phyloP scores from a whole-genome alignment of 1,140 invertebrate genomes.

The Heliconius nattereri region DNA sequence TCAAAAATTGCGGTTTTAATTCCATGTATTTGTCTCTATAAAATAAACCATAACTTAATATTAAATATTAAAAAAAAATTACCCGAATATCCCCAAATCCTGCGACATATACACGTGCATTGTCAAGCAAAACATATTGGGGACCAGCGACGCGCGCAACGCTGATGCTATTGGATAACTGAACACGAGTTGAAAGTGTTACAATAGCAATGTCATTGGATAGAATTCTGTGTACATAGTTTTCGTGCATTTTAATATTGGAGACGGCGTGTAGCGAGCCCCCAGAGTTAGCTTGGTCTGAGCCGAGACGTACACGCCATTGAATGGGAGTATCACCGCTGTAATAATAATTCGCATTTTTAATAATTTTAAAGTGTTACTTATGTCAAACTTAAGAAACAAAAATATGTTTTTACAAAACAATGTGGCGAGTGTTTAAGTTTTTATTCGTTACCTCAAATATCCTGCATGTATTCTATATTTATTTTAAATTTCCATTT shows the following conservation, averaged over 20 bases:
- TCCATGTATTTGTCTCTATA: not conserved
- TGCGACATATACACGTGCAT: conserved; percentile 71
- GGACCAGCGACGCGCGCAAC: conserved; percentile 47
- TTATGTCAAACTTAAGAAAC: no score
- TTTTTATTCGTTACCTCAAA: no score
- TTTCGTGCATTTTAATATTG: conserved; percentile 72
- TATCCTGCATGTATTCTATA: no score
- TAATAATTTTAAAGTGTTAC: no score
- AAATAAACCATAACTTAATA: not conserved
- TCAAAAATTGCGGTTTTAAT: not conserved
- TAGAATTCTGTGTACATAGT: conserved; percentile 71
- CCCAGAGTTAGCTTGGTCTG: conserved; percentile 46
- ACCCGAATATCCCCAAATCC: conserved; percentile 82
- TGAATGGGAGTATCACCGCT: no score
- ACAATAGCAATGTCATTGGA: conserved; percentile 84
- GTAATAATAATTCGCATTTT: no score
- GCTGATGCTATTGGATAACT: conserved; percentile 43
- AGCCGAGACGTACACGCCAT: no score
- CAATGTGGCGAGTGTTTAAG: no score
- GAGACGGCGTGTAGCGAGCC: conserved; percentile 63
- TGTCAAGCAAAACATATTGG: conserved; percentile 50
- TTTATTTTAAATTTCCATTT: no score
- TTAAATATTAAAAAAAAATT: conserved; percentile 29
- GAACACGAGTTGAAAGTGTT: conserved; percentile 54
- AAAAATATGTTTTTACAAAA: no score